A percentile compares a stretch with the other conserved stretches of the same genome.
These are phyloP conservation scores for Cyrtonyx montezumae DNA, from an alignment of 2,113 vertebrate species.

Conservation along the genomic window DNA sequence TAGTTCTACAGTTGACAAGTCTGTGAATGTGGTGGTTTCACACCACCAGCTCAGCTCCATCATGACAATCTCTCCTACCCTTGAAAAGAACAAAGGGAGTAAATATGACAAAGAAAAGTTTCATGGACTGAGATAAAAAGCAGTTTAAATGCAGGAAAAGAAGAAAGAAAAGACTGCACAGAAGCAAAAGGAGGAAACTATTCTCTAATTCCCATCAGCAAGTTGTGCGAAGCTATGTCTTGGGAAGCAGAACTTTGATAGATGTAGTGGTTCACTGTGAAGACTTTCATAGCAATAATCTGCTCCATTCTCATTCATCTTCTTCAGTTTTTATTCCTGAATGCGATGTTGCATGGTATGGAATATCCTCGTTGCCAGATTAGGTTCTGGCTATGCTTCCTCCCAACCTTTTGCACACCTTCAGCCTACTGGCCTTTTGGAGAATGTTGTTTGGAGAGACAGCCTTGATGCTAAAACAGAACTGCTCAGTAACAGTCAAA, in stretches of 20 bases:
- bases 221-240: not conserved
- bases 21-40: not conserved
- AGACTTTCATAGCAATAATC: not conserved
- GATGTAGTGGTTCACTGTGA: not conserved
- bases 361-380: not conserved
- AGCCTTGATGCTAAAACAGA: not conserved
- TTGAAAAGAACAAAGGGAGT: not conserved
- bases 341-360: not conserved
- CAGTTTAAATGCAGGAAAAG: not conserved
- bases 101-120: not conserved
- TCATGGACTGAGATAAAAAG: not conserved
- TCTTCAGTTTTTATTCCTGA: not conserved
- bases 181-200: not conserved
- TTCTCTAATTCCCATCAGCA: not conserved
- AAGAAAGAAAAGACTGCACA: not conserved
- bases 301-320: not conserved
- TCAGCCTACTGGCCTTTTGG: not conserved
- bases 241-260: not conserved
- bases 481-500: not conserved
- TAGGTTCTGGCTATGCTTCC: not conserved
- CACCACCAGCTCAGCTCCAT: not conserved
- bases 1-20: not conserved
- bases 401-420: not conserved
- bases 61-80: not conserved
- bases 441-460: not conserved